These are phyloP conservation scores for Brachionichthys hirsutus DNA, from an alignment of 2,113 vertebrate genomes.

Conservation along the genomic window DNA sequence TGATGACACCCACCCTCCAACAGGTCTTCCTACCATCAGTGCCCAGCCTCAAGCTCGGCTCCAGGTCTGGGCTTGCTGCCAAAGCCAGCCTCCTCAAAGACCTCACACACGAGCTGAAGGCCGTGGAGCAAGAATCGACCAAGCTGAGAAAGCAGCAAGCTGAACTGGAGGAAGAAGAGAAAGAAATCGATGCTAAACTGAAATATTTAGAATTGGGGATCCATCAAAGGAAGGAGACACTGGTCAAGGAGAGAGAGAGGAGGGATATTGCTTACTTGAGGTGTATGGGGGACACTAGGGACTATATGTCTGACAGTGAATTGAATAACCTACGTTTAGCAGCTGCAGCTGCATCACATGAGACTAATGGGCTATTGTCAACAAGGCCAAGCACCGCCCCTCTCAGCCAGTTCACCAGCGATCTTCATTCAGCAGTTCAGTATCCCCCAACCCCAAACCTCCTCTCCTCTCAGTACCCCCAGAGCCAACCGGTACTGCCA, in stretches of 20 bases:
- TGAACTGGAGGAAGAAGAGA: slow-evolving; percentile 97
- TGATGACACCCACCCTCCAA: slow-evolving; percentile 84
- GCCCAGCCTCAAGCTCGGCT: slow-evolving; percentile 82
- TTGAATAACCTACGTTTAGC: slow-evolving; percentile 89
- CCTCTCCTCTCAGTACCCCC: slow-evolving; percentile 82
- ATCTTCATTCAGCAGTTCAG: slow-evolving; percentile 80
- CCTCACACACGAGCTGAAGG: slow-evolving; percentile 93
- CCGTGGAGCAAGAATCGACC: slow-evolving; percentile 95
- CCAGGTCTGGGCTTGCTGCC: slow-evolving; percentile 79
- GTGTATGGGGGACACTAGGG: slow-evolving; percentile 88
- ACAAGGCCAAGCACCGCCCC: slow-evolving; percentile 79
- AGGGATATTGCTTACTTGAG: slow-evolving; percentile 89
- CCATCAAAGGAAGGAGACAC: slow-evolving; percentile 93
- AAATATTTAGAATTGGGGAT: slow-evolving; percentile 96
- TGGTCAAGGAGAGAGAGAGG: slow-evolving; percentile 89
- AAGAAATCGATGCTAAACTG: slow-evolving; percentile 97
- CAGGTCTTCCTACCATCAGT: slow-evolving; percentile 87
- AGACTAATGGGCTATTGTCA: slow-evolving; percentile 75
- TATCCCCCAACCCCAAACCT: slow-evolving; percentile 83
- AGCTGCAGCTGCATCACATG: slow-evolving; percentile 80
- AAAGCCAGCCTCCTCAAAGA: slow-evolving; percentile 95
- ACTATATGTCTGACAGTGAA: slow-evolving; percentile 96
- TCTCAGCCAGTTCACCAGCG: slow-evolving; percentile 82
- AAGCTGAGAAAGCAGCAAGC: slow-evolving; percentile 98
- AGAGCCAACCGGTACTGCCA: slow-evolving; percentile 73